Percentiles rank a stretch among this genome's conserved stretches.
These are phyloP conservation scores for Arctia plantaginis DNA, from an alignment of 2,888 invertebrate genomes.

Conservation along the genomic window DNA sequence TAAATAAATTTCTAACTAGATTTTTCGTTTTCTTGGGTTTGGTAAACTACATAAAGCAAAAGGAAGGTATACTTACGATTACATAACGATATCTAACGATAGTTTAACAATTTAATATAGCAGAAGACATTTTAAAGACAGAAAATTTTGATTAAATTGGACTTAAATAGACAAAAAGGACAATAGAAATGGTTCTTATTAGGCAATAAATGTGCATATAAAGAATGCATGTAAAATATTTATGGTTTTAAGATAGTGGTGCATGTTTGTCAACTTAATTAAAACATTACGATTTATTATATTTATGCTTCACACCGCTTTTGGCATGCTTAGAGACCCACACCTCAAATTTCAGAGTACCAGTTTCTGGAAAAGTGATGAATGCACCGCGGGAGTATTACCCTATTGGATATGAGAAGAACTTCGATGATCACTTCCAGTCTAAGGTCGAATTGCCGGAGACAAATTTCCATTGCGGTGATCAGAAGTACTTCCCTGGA, in stretches of 20 bases:
- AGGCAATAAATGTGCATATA: not conserved
- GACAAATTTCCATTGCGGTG: constrained; percentile 94
- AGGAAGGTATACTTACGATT: no score
- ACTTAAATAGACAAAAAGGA: not conserved
- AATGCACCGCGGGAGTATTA: constrained; percentile 96
- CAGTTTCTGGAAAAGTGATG: constrained; percentile 90
- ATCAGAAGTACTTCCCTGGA: constrained; percentile 96
- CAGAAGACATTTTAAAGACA: not conserved
- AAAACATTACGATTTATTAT: not conserved
- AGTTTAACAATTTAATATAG: not conserved
- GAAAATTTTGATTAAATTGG: not conserved
- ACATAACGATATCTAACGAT: no score
- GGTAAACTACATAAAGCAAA: no score
- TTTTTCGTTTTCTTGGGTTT: no score
- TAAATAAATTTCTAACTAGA: not conserved
- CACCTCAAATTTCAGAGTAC: constrained; percentile 63
- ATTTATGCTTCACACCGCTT: constrained; percentile 15
- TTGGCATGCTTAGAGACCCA: constrained; percentile 14
- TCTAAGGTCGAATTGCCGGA: constrained; percentile 94
- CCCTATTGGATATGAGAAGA: constrained; percentile 95
- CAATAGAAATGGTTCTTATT: no score
- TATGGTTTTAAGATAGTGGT: not conserved
- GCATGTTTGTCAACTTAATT: not conserved
- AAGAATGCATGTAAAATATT: no score
- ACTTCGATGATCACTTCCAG: constrained; percentile 95